Evolutionary conservation across 2,888 invertebrate genomes (phyloP).

Genomic region (Idaea biselata): DNA sequence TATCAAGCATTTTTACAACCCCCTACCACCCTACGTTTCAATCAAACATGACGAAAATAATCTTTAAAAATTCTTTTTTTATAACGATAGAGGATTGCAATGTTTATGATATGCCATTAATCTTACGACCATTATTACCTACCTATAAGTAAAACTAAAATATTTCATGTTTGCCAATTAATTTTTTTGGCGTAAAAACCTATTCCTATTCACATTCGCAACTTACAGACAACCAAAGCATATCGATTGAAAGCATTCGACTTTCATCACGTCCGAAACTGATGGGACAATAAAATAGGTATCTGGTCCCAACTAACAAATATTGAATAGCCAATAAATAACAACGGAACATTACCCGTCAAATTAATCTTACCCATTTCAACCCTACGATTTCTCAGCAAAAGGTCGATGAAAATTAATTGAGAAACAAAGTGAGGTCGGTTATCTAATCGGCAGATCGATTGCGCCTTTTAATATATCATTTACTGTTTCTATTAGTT

Average conservation of each 20-base stretch:
- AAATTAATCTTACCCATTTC: constrained; percentile 14
- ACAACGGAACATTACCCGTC: constrained; percentile 7
- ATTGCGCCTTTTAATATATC: background rate
- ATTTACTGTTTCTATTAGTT: background rate
- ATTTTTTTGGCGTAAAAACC: background rate
- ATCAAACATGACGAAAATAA: too few species aligned
- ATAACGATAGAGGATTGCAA: too few species aligned
- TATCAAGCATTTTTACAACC: too few species aligned
- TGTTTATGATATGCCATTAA: too few species aligned
- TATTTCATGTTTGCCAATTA: too few species aligned
- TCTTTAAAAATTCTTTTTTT: too few species aligned
- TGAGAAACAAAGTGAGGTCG: constrained; percentile 18
- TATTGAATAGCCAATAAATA: background rate
- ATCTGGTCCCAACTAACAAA: constrained; percentile 8
- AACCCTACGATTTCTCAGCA: constrained; percentile 11
- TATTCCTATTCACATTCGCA: background rate
- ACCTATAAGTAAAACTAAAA: too few species aligned
- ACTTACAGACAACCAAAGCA: background rate
- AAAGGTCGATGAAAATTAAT: constrained; percentile 15
- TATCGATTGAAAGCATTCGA: background rate
- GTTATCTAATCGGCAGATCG: background rate
- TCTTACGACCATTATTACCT: too few species aligned
- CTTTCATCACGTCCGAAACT: background rate
- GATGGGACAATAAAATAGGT: constrained; percentile 1
- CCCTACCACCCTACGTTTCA: too few species aligned